Percentiles rank a stretch among this genome's conserved stretches.
Evolutionary conservation across 53 echinoderm and acorn worm species (phyloP).

Genomic region (Hippasteria phrygiana): DNA sequence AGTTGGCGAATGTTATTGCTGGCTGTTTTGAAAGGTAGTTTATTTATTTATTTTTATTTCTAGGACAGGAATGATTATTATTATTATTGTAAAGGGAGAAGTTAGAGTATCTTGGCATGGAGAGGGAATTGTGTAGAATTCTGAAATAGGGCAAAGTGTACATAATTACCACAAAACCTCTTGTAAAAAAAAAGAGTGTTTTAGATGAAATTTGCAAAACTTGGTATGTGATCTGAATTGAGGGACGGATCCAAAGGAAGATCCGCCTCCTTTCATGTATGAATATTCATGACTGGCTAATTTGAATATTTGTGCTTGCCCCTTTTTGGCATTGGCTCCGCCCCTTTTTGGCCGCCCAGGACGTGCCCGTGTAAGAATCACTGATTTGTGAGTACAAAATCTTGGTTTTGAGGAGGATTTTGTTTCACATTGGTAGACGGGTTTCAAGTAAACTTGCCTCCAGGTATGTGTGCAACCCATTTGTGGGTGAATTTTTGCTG

Average conservation of each 20-base stretch:
- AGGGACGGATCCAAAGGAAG: background rate
- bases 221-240: background rate
- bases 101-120: background rate
- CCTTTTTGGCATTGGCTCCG: too few relatives aligned
- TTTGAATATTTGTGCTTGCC: too few relatives aligned
- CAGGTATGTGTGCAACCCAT: too few relatives aligned
- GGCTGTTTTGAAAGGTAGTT: background rate
- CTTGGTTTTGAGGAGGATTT: too few relatives aligned
- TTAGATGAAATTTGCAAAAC: background rate
- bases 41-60: background rate
- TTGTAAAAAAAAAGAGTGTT: background rate
- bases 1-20: too few relatives aligned
- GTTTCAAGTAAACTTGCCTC: too few relatives aligned
- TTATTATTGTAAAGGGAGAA: conserved; percentile 5
- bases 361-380: too few relatives aligned
- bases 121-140: background rate
- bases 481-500: too few relatives aligned
- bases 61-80: background rate
- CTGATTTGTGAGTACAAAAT: too few relatives aligned
- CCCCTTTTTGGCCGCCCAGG: too few relatives aligned
- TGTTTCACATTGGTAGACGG: too few relatives aligned
- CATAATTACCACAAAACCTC: background rate
- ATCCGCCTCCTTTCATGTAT: background rate
- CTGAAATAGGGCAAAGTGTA: conserved; percentile 43
- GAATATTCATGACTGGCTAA: too few relatives aligned